A percentile compares a stretch with the other conserved stretches of the same genome.
Evolutionary conservation across 2,797 vertebrate species (phyloP).

Genomic region (Manis javanica): DNA sequence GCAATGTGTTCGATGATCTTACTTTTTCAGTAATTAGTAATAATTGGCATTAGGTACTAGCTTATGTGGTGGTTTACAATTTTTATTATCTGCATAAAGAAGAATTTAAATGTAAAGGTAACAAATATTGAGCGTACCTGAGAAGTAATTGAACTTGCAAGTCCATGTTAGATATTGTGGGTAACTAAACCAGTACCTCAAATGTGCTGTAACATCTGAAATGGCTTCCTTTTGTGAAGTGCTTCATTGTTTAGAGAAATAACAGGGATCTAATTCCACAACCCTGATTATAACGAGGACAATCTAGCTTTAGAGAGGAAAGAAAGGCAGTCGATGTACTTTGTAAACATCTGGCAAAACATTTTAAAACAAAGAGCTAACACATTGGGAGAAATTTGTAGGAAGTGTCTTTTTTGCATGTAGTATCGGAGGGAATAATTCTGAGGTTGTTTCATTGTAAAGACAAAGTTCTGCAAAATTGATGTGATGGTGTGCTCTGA

Average conservation of each 20-base stretch:
- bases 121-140: neutral
- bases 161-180: neutral
- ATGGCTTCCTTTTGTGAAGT: neutral
- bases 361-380: neutral
- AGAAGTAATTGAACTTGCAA: neutral
- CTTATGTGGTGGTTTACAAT: neutral
- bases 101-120: neutral
- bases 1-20: neutral
- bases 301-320: neutral
- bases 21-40: neutral
- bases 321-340: neutral
- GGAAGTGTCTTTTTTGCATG: neutral
- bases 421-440: neutral
- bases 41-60: neutral
- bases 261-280: neutral
- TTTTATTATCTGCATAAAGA: neutral
- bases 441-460: neutral
- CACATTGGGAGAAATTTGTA: neutral
- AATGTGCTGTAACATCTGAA: neutral
- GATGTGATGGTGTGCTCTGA: accelerated
- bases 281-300: neutral
- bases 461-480: neutral
- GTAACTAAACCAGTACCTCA: neutral
- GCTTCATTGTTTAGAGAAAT: neutral
- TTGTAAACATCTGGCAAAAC: neutral